Evolutionary conservation across 2,797 vertebrate genomes (phyloP), one percentile per base, ranked within the genome.

Genomic region (Bucorvus abyssinicus): DNA sequence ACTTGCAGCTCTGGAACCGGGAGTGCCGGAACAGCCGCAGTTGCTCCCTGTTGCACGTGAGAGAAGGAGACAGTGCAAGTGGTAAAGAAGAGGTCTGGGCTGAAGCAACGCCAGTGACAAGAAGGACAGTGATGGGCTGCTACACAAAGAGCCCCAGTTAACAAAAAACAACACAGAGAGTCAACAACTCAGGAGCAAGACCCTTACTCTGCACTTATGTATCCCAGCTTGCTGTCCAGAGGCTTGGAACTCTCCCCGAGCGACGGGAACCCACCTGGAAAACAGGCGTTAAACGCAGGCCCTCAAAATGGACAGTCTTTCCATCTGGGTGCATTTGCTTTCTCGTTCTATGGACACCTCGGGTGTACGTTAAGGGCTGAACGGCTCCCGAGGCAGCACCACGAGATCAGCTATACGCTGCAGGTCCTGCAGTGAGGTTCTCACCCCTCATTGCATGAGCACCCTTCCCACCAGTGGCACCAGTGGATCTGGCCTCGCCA

Each of bases 11-110:
- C 17, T 77, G 97, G 14, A 95, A 49, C 38, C 77, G 97, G 67
- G 94, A 65, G 12, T n/a, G 96, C 57, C 96, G 97, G 91, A 98
- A 91, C 80, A 92, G 91, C 23, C 84, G 97, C 29, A 98, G 77
- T 55, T 98, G 98, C 77, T 98, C 98, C 3, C 98, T 99, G n/a
- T n/a, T n/a, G n/a, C n/a, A n/a, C n/a, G 63, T n/a, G n/a, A n/a
- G n/a, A n/a, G n/a, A n/a, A n/a, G n/a, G n/a, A n/a, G n/a, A n/a
- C n/a, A n/a, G n/a, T n/a, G n/a, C n/a, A n/a, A 49, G 20, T 77
- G 38, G 85, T 18, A 78, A 55, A 47, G 44, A 27, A n/a, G n/a
- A n/a, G n/a, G n/a, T n/a, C n/a, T n/a, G 21, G 14, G 6, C 12
- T 40, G 26, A 32, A 52, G 50, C 32, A 74, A 52, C 44, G 65